A percentile compares a stretch with the other conserved stretches of the same genome.
Evolutionary conservation across 2,888 invertebrate species (phyloP).

Genomic region (Brenthis ino): DNA sequence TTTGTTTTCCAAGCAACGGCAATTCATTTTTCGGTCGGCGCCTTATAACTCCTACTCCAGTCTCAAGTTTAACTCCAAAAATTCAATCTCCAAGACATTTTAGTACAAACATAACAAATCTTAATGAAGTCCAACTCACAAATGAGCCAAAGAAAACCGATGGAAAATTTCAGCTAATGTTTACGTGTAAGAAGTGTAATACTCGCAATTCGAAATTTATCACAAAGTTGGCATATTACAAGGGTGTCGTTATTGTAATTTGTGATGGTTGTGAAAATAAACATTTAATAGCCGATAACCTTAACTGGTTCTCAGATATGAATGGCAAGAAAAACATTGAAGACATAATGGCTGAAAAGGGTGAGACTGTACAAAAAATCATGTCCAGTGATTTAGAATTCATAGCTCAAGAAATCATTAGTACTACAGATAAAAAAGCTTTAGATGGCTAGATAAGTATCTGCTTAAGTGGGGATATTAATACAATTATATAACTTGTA

Average conservation of each 20-base stretch:
- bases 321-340: constrained; percentile 92
- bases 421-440: constrained; percentile 48
- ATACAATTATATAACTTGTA: too few relatives aligned
- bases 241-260: constrained; percentile 95
- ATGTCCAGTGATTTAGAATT: constrained; percentile 76
- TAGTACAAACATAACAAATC: constrained; percentile 54
- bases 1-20: constrained; percentile 74
- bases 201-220: constrained; percentile 90
- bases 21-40: constrained; percentile 74
- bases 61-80: constrained; percentile 56
- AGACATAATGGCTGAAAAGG: constrained; percentile 92
- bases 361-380: constrained; percentile 88
- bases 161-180: constrained; percentile 87
- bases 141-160: constrained; percentile 54
- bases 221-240: constrained; percentile 91
- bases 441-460: constrained; percentile 29
- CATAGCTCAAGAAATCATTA: constrained; percentile 66
- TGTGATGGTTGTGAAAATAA: constrained; percentile 94
- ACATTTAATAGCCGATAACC: constrained; percentile 97
- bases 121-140: constrained; percentile 52
- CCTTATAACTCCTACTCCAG: constrained; percentile 52
- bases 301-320: constrained; percentile 95
- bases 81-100: constrained; percentile 64
- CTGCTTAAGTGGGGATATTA: too few relatives aligned
- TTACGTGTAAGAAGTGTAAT: constrained; percentile 94